Evolutionary conservation across 92 coral and sea anemone genomes (phyloP).

Genomic region (Parazoanthus darwini): DNA sequence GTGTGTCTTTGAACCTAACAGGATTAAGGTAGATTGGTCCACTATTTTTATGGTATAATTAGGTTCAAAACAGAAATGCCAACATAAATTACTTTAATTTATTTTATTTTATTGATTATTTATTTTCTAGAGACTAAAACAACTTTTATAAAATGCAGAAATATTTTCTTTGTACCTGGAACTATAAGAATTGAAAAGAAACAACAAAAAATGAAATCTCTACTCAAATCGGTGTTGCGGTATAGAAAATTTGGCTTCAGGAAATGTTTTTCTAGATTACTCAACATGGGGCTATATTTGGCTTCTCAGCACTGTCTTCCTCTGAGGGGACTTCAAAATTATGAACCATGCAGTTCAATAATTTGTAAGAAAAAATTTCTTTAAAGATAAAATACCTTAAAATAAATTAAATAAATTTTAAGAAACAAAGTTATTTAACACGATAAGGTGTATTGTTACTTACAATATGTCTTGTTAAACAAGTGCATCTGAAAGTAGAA

Average conservation of each 20-base stretch:
- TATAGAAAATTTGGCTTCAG: neutral
- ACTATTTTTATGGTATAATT: too few relatives aligned
- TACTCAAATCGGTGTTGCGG: neutral
- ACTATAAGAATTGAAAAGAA: neutral
- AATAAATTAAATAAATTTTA: neutral
- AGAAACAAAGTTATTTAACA: neutral
- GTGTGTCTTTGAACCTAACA: neutral
- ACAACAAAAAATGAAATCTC: neutral
- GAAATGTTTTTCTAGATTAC: neutral
- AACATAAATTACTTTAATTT: neutral
- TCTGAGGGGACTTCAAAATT: neutral
- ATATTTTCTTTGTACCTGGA: neutral
- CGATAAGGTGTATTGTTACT: neutral
- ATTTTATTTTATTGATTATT: neutral
- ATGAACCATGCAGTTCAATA: neutral
- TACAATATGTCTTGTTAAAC: neutral
- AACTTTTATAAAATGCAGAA: neutral
- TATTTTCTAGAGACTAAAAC: neutral
- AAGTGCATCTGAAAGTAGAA: neutral
- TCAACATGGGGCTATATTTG: slow-evolving; percentile 20
- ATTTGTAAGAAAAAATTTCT: neutral
- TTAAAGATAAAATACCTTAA: neutral
- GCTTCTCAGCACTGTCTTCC: slow-evolving; percentile 10
- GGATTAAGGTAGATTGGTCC: neutral
- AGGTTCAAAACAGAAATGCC: too few relatives aligned